phyloP scores from a whole-genome alignment of 2,888 invertebrate genomes.

The Cerceris rybyensis region DNA sequence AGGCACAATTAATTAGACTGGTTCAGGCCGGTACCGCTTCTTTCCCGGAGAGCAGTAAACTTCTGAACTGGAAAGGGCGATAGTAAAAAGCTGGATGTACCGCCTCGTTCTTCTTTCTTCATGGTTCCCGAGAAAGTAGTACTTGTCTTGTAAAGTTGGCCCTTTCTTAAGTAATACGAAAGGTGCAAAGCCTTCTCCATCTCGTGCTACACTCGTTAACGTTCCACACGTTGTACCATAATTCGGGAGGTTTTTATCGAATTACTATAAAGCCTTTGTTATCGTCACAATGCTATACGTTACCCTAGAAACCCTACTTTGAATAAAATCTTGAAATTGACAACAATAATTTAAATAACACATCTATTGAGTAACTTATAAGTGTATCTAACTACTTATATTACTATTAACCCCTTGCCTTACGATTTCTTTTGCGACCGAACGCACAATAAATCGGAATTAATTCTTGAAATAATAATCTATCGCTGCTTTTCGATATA shows the following conservation, averaged over 20 bases:
- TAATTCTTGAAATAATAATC: too few relatives aligned
- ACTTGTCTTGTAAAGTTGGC: constrained; percentile 26
- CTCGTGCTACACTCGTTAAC: background rate
- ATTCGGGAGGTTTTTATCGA: background rate
- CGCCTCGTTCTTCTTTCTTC: constrained; percentile 31
- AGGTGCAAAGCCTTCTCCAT: constrained; percentile 20
- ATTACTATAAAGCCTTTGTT: background rate
- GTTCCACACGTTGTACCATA: background rate
- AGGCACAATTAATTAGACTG: constrained; percentile 67
- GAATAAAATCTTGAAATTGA: background rate
- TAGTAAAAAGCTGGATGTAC: constrained; percentile 41
- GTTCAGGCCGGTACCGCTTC: constrained; percentile 48
- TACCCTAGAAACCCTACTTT: background rate
- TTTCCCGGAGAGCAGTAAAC: constrained; percentile 33
- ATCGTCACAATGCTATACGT: background rate
- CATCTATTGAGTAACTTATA: too few relatives aligned
- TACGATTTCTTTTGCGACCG: too few relatives aligned
- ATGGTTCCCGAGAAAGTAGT: constrained; percentile 32
- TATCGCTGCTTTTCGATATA: too few relatives aligned
- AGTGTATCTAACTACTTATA: too few relatives aligned
- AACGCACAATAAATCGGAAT: too few relatives aligned
- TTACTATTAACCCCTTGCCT: too few relatives aligned
- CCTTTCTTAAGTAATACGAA: constrained; percentile 40
- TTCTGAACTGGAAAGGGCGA: constrained; percentile 36
- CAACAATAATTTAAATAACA: background rate